Evolutionary conservation across 2,797 vertebrate genomes (phyloP), one percentile per base, ranked within the genome.

Genomic region (Capromys pilorides): DNA sequence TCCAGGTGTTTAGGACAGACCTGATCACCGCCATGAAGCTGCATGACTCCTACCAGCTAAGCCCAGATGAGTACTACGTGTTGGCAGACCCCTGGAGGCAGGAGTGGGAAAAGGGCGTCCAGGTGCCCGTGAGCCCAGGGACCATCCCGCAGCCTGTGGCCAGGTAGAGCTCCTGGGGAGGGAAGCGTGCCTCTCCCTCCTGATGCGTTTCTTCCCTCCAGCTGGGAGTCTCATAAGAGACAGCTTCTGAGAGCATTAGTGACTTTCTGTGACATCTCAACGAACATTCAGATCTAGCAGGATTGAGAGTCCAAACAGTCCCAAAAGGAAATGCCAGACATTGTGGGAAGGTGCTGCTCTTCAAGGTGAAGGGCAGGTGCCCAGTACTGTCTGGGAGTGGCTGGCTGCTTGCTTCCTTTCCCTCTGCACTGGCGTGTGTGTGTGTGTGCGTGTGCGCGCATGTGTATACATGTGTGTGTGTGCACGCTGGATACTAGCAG

Each of bases 21-120:
- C 98, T 99, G 97, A 99, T 99, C 98, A 99, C 99, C 5, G 99
- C 99, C 96, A 99, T 99, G 99, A 99, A 99, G 98, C 97, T 99
- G 89, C 99, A 99, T n/a, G 99, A 99, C 98, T 99, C 99, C 33
- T 97, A 98, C 98, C 99, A 99, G 98, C 99, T 99, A 97, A 99
- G 98, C 98, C 98, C 99, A 0, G 99, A 99, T 88, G 99, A 99
- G 78, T 99, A 99, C 98, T 99, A 99, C 82, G 97, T 99, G 95
- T 98, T 99, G 90, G 99, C 99, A 2, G 99, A 99, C 97, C 98
- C 99, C 33, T 99, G 99, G 99, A 98, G 99, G 95, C 99, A 99
- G 98, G 99, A 99, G 96, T 99, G 99, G 99, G 99, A 99, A 98
- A 99, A 99, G 96, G 99, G 99, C 2, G 99, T 99, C 93, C 99